A percentile compares a stretch with the other conserved stretches of the same genome.
Evolutionary conservation across 1,140 invertebrate genomes (phyloP).

Genomic region (Papilio polytes): DNA sequence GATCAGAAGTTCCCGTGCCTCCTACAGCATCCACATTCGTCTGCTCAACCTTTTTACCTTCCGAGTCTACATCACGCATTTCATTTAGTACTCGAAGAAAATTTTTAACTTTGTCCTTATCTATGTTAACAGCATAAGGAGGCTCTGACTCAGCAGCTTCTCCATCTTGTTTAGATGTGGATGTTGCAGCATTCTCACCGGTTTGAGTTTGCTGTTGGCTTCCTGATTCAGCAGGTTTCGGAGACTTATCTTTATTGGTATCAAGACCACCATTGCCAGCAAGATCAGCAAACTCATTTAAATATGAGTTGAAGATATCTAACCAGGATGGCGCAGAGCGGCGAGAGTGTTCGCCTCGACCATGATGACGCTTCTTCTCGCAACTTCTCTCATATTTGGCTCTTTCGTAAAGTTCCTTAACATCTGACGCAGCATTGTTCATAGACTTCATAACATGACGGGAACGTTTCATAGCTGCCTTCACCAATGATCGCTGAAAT

Average conservation of each 20-base stretch:
- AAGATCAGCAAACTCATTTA: constrained; percentile 81
- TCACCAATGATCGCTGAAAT: constrained; percentile 62
- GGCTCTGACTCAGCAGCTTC: constrained; percentile 22
- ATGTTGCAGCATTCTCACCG: constrained; percentile 36
- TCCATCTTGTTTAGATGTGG: constrained; percentile 42
- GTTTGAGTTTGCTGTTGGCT: constrained; percentile 35
- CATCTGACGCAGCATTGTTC: constrained; percentile 45
- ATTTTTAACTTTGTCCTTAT: constrained; percentile 48
- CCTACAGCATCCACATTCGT: constrained; percentile 50
- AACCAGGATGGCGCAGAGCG: constrained; percentile 68
- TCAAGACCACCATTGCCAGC: constrained; percentile 70
- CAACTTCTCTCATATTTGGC: constrained; percentile 57
- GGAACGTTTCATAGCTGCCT: constrained; percentile 65
- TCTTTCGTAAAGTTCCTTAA: constrained; percentile 56
- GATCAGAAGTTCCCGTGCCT: constrained; percentile 46
- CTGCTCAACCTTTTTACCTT: constrained; percentile 33
- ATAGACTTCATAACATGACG: constrained; percentile 70
- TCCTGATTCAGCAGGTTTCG: constrained; percentile 40
- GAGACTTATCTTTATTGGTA: constrained; percentile 35
- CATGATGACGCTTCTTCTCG: constrained; percentile 56
- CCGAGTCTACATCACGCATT: constrained; percentile 33
- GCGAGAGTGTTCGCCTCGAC: constrained; percentile 47
- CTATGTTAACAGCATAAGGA: constrained; percentile 39
- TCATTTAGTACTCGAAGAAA: constrained; percentile 48
- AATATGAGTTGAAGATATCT: constrained; percentile 73